These are phyloP conservation scores for Protophormia terraenovae DNA, from an alignment of 2,888 invertebrate species.

Conservation along the genomic window DNA sequence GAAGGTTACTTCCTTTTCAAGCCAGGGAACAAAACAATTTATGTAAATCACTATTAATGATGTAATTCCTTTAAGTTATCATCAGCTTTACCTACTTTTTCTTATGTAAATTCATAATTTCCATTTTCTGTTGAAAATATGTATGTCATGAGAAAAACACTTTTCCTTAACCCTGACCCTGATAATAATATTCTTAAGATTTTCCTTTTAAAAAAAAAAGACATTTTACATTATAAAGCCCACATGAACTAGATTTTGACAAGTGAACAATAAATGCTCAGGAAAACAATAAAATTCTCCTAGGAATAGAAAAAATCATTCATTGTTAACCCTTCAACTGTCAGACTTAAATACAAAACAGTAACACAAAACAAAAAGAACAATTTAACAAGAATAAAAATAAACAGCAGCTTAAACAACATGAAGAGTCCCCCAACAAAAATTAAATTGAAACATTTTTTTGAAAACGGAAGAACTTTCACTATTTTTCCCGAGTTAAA, in stretches of 20 bases:
- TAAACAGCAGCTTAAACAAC: slow-evolving; percentile 54
- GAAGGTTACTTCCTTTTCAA: slow-evolving; percentile 37
- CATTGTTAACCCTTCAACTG: slow-evolving; percentile 67
- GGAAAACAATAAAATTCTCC: slow-evolving; percentile 24
- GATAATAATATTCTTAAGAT: slow-evolving; percentile 11
- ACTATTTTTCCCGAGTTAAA: slow-evolving; percentile 56
- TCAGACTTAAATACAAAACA: neutral
- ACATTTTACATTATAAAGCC: slow-evolving; percentile 14
- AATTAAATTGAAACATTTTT: slow-evolving; percentile 8
- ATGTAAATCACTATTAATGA: neutral
- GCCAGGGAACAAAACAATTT: neutral
- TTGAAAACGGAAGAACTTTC: slow-evolving; percentile 65
- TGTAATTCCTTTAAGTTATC: neutral
- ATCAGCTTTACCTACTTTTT: neutral
- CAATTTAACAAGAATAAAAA: slow-evolving; percentile 29
- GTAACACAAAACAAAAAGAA: slow-evolving; percentile 25
- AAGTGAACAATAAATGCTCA: slow-evolving; percentile 52
- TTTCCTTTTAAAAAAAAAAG: neutral
- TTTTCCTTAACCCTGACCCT: slow-evolving; percentile 66
- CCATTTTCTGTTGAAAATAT: slow-evolving; percentile 3
- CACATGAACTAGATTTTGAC: slow-evolving; percentile 63
- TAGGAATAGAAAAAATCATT: neutral
- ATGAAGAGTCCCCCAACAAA: slow-evolving; percentile 49
- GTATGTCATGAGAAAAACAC: slow-evolving; percentile 56
- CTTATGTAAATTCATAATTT: slow-evolving; percentile 51